Evolutionary conservation across 2,888 invertebrate species (phyloP).

Genomic region (Noctua comes): DNA sequence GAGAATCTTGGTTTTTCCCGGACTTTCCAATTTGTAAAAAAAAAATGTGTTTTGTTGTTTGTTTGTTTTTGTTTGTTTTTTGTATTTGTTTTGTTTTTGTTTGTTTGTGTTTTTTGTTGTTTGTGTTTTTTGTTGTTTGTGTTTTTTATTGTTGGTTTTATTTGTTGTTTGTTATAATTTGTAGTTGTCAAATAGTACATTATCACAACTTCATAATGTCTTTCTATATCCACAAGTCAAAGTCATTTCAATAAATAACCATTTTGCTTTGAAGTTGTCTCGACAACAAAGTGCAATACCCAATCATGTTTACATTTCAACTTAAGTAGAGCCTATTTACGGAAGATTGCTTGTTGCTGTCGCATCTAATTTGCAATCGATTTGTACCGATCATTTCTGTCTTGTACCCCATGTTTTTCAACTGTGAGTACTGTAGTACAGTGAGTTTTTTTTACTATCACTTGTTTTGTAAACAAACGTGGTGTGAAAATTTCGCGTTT

Average conservation of each 20-base stretch:
- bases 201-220: background rate
- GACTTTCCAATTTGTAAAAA: too few relatives aligned
- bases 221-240: background rate
- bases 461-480: slow-evolving; percentile 29
- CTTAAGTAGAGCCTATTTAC: slow-evolving; percentile 24
- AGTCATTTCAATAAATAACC: background rate
- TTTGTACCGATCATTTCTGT: slow-evolving; percentile 31
- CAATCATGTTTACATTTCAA: slow-evolving; percentile 40
- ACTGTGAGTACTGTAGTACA: slow-evolving; percentile 39
- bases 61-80: too few relatives aligned
- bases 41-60: too few relatives aligned
- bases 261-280: slow-evolving; percentile 4
- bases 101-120: too few relatives aligned
- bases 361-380: slow-evolving; percentile 30
- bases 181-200: background rate
- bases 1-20: background rate
- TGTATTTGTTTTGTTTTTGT: too few relatives aligned
- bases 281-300: slow-evolving; percentile 4
- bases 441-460: slow-evolving; percentile 34
- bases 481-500: background rate
- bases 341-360: slow-evolving; percentile 44
- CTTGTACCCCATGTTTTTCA: slow-evolving; percentile 28
- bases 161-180: too few relatives aligned
- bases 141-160: too few relatives aligned
- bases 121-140: too few relatives aligned